Evolutionary conservation across 2,888 invertebrate species (phyloP).

Genomic region (Lasius fuliginosus): DNA sequence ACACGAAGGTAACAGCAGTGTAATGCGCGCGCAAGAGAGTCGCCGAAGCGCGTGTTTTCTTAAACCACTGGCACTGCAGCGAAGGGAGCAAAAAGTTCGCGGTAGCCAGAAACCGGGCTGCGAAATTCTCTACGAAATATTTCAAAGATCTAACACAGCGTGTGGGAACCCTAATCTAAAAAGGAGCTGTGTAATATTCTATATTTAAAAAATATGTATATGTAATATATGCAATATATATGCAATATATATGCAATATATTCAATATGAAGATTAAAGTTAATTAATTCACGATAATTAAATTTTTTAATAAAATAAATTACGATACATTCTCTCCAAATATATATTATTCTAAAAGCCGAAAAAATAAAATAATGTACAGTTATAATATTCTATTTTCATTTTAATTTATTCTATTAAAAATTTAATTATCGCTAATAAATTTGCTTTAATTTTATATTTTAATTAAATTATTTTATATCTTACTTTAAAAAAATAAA

Average conservation of each 20-base stretch:
- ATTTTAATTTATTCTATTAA: too few relatives aligned
- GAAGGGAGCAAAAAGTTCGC: constrained; percentile 26
- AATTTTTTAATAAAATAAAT: too few relatives aligned
- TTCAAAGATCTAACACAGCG: not conserved
- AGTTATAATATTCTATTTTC: too few relatives aligned
- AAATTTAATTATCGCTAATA: too few relatives aligned
- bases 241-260: not conserved
- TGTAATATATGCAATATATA: not conserved
- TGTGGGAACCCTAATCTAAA: not conserved
- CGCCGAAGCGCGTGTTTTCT: constrained; percentile 16
- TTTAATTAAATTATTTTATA: too few relatives aligned
- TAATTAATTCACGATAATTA: not conserved
- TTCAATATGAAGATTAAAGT: not conserved
- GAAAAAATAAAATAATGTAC: too few relatives aligned
- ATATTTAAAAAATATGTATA: not conserved
- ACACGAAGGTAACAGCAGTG: not conserved
- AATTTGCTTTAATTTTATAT: too few relatives aligned
- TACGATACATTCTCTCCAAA: too few relatives aligned
- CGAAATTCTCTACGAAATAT: constrained; percentile 5
- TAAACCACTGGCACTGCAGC: not conserved
- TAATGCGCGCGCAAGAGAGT: constrained; percentile 8
- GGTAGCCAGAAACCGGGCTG: not conserved
- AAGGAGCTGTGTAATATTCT: not conserved
- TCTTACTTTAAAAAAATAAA: not conserved
- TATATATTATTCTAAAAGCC: too few relatives aligned